Conservation (phyloP, 1,140 invertebrate genomes). For the Phocides pigmalion region DNA sequence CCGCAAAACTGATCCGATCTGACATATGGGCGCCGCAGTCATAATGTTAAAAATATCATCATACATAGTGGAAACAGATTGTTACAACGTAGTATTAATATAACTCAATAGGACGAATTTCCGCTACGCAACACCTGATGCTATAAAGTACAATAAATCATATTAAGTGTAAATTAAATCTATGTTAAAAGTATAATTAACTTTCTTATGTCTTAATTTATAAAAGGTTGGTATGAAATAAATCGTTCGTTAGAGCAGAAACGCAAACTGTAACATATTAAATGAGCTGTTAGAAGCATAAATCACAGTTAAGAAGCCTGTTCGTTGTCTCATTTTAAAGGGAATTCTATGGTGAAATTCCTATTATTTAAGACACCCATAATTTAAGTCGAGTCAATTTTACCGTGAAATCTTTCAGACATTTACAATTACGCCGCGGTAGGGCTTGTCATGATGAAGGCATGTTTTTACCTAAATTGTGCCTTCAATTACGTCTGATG, state of each 20-base stretch:
- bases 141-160: no score
- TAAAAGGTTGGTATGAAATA: not conserved
- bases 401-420: not conserved
- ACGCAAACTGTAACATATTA: not conserved
- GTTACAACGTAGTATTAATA: no score
- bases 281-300: not conserved
- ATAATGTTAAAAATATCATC: no score
- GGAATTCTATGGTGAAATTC: not conserved
- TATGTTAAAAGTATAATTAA: no score
- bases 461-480: not conserved
- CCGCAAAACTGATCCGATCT: no score
- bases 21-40: no score
- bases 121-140: no score
- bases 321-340: conserved; percentile 6
- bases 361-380: conserved; percentile 10
- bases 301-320: conserved; percentile 6
- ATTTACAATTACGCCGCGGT: not conserved
- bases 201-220: not conserved
- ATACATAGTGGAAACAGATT: no score
- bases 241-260: not conserved
- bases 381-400: conserved; percentile 9
- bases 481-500: no score
- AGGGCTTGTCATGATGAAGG: not conserved
- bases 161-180: no score
- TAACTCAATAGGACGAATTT: no score